Base-by-base conservation (phyloP, 2,113 vertebrate species). In the Pachypanchax playfairii region DNA sequence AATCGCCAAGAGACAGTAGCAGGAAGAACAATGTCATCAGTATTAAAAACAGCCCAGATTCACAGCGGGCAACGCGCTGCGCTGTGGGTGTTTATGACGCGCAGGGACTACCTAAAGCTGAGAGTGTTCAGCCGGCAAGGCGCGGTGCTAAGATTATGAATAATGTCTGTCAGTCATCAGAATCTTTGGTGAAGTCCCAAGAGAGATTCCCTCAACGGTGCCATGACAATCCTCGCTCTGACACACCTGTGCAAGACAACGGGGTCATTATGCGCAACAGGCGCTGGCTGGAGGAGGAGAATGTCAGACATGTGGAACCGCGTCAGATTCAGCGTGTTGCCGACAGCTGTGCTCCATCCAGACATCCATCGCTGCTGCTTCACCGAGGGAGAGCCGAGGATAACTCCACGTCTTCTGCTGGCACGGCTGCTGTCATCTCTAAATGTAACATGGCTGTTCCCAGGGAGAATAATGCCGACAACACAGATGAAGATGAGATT, bases 401-500 rank as follows among this genome's bases (percentile, higher is more conserved):
- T 46, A 69, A 65, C 60, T 20, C 76, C 44, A 58, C 59, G 62
- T 79, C 81, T 64, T 82, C 77, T 66, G 60, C 17, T 67, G 80
- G 65, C 46, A 54, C 25, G 20, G n/a, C 69, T 25, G 35, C 73
- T 55, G 26, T 70, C 65, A 35, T 41, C 75, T 50, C 70, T 18
- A 79, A 77, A 65, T 62, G 43, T 14, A 58, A 48, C 59, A 15
- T 21, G 4, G 49, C 52, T 39, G 38, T 33, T 55, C 42, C 60
- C 14, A 74, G 70, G 70, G 83, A 82, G 18, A 70, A 50, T 9
- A 56, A 79, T 41, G 92, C 92, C 0, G 94, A 92, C 75, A 90
- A 90, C 81, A 92, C 83, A 21, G 82, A 82, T 29, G 84, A 84
- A 51, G 82, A 94, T 55, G 95, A 96, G 83, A 86, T 96, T 73